A percentile compares a stretch with the other conserved stretches of the same genome.
Conservation (phyloP, 2,888 invertebrate species). For the Dicranocentrus wangi region DNA sequence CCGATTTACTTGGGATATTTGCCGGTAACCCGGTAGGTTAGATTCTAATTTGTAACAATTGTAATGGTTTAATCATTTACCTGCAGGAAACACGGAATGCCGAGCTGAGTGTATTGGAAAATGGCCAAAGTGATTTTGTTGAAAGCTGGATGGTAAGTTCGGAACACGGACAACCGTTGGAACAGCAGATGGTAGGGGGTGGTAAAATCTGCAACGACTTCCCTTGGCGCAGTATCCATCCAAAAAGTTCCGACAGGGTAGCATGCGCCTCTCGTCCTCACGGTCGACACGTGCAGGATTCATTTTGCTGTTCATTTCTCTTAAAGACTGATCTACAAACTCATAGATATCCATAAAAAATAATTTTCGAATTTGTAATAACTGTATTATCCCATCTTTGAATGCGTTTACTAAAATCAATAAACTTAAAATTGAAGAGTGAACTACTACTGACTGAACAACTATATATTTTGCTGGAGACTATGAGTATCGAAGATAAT, state of each 20-base stretch:
- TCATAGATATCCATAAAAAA: not conserved
- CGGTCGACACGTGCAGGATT: conserved; percentile 68
- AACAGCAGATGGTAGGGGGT: conserved; percentile 63
- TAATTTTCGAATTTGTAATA: not conserved
- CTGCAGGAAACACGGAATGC: conserved; percentile 36
- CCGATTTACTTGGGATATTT: no score
- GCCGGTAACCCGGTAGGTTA: no score
- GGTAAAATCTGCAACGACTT: conserved; percentile 71
- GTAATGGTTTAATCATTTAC: no score
- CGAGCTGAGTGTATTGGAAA: conserved; percentile 32
- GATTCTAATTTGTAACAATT: no score
- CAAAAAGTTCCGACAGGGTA: conserved; percentile 72
- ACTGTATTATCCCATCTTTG: not conserved
- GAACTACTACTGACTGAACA: no score
- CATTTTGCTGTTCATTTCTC: conserved; percentile 51
- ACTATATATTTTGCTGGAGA: no score
- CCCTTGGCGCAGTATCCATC: conserved; percentile 70
- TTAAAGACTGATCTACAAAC: conserved; percentile 9
- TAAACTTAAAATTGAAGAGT: no score
- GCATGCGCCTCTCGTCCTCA: conserved; percentile 72
- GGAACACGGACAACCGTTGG: conserved; percentile 55
- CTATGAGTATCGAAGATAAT: no score
- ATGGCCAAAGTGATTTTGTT: conserved; percentile 41
- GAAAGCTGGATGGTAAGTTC: conserved; percentile 53
- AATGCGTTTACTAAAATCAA: not conserved